These are phyloP conservation scores for Excalfactoria chinensis DNA, from an alignment of 2,113 vertebrate species.

Conservation along the genomic window DNA sequence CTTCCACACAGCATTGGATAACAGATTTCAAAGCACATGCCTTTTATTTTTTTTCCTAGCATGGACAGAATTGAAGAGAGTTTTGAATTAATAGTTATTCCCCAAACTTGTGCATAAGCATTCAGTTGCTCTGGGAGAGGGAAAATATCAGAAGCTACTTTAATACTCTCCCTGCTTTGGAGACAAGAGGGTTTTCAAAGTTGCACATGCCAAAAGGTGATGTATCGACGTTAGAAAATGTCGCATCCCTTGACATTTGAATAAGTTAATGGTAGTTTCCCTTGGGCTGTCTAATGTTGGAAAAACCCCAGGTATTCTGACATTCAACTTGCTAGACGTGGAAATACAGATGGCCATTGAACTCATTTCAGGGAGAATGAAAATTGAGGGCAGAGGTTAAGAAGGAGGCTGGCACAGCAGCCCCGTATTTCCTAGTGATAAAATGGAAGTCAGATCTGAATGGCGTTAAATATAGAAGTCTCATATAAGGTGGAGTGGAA, in stretches of 20 bases:
- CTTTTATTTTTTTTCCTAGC: background rate
- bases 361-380: constrained; percentile 30
- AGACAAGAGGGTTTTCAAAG: constrained; percentile 47
- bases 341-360: constrained; percentile 61
- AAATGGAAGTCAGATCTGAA: constrained; percentile 31
- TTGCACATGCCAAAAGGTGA: constrained; percentile 26
- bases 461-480: constrained; percentile 34
- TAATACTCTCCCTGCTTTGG: constrained; percentile 19
- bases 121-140: background rate
- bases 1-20: background rate
- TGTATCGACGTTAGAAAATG: constrained; percentile 57
- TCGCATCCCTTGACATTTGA: constrained; percentile 34
- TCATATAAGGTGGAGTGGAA: background rate
- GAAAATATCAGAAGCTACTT: background rate
- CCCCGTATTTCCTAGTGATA: background rate
- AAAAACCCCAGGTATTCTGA: constrained; percentile 58
- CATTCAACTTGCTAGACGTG: constrained; percentile 56
- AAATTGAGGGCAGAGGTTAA: background rate
- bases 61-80: background rate
- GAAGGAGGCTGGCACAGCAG: background rate
- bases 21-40: background rate
- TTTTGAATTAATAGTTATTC: background rate
- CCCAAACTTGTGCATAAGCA: background rate
- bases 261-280: constrained; percentile 35
- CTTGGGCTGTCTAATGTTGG: constrained; percentile 29